Conservation (phyloP, 2,888 invertebrate species). For the Therioaphis trifolii region DNA sequence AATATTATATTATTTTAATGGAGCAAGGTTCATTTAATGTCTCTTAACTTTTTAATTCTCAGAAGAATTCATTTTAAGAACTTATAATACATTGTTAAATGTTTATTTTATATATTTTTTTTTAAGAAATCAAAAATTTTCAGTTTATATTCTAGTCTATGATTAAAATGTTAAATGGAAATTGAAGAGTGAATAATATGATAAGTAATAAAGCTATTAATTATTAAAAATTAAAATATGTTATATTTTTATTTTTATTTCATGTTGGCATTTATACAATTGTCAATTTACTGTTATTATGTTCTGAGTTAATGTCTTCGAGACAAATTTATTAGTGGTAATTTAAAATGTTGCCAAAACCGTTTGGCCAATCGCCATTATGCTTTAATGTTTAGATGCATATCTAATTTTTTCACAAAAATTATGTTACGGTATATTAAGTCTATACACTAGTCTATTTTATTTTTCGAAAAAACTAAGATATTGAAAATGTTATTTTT, state of each 20-base stretch:
- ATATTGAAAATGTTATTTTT: too few species aligned
- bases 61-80: neutral
- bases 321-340: constrained; percentile 18
- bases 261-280: constrained; percentile 28
- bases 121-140: neutral
- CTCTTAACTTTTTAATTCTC: neutral
- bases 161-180: neutral
- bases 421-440: neutral
- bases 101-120: constrained; percentile 12
- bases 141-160: too few species aligned
- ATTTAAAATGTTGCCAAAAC: constrained; percentile 48
- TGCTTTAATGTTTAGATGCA: constrained; percentile 13
- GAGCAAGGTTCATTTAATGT: neutral
- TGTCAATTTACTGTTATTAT: constrained; percentile 39
- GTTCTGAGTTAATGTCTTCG: constrained; percentile 20
- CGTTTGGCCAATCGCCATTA: constrained; percentile 32
- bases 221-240: neutral
- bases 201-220: neutral
- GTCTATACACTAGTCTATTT: neutral
- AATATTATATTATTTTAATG: neutral
- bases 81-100: neutral
- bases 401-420: neutral
- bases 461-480: neutral
- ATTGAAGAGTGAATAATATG: neutral
- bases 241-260: constrained; percentile 29